phyloP scores from a whole-genome alignment of 2,797 vertebrate species.

The Pipistrellus pipistrellus region DNA sequence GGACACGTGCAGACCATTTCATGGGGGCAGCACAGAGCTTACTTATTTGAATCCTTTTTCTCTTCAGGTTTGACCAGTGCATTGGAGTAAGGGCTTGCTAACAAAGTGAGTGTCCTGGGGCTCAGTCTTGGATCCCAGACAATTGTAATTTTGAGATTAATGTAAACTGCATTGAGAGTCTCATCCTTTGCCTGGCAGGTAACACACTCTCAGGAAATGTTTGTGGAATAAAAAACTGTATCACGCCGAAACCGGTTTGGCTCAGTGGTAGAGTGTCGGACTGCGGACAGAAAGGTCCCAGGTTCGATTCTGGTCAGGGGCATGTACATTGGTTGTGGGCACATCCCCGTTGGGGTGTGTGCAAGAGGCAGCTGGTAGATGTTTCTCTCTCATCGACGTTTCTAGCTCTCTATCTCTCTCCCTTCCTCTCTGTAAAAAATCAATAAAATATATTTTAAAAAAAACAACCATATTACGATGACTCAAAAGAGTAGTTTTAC shows the following conservation, averaged over 20 bases:
- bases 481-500: background rate
- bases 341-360: too few relatives aligned
- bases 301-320: too few relatives aligned
- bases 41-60: background rate
- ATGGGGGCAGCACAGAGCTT: background rate
- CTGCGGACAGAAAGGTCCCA: too few relatives aligned
- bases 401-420: too few relatives aligned
- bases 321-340: too few relatives aligned
- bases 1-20: background rate
- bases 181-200: background rate
- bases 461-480: background rate
- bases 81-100: background rate
- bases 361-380: too few relatives aligned
- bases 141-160: slow-evolving; percentile 13
- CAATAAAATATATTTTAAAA: too few relatives aligned
- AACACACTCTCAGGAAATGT: background rate
- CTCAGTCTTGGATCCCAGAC: background rate
- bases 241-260: too few relatives aligned
- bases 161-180: background rate
- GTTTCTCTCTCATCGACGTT: too few relatives aligned
- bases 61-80: background rate
- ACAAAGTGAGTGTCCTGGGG: background rate
- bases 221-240: background rate
- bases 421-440: too few relatives aligned
- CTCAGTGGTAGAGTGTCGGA: too few relatives aligned